Percentiles rank a stretch among this genome's conserved stretches.
Evolutionary conservation across 2,113 vertebrate species (phyloP).

Genomic region (Prionailurus viverrinus): DNA sequence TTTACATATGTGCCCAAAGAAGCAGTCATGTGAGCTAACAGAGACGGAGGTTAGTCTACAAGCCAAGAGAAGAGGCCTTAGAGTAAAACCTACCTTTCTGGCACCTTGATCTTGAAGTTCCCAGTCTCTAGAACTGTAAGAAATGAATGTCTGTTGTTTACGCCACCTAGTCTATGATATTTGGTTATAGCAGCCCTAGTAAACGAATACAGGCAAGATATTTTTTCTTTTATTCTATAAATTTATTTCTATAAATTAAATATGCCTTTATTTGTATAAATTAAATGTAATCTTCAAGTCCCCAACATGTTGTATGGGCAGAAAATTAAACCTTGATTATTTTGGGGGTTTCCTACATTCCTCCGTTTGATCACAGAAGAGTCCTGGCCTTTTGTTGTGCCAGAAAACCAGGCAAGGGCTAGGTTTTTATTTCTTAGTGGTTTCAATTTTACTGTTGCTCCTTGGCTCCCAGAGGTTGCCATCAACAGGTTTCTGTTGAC

Average conservation of each 20-base stretch:
- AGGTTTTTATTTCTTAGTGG: not conserved
- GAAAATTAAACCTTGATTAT: not conserved
- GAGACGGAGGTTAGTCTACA: not conserved
- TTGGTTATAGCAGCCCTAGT: not conserved
- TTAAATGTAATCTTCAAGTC: conserved; percentile 13
- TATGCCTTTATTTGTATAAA: conserved; percentile 28
- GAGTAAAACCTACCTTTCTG: not conserved
- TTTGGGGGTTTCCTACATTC: not conserved
- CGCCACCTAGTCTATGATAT: not conserved
- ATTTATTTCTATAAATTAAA: conserved; percentile 49
- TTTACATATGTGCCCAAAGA: not conserved
- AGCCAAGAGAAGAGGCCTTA: not conserved
- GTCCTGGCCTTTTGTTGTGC: not conserved
- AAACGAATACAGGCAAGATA: not conserved
- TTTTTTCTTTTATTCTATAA: not conserved
- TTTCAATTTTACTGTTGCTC: conserved; percentile 51
- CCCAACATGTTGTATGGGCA: not conserved
- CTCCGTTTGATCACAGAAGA: not conserved
- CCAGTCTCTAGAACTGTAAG: not conserved
- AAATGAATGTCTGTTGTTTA: conserved; percentile 22
- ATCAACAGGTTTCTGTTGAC: not conserved
- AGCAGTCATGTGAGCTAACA: not conserved
- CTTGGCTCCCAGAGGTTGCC: not conserved
- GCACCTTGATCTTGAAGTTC: not conserved
- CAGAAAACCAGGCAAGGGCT: conserved; percentile 14